Evolutionary conservation across 2,113 vertebrate genomes (phyloP).

Genomic region (Aix galericulata): DNA sequence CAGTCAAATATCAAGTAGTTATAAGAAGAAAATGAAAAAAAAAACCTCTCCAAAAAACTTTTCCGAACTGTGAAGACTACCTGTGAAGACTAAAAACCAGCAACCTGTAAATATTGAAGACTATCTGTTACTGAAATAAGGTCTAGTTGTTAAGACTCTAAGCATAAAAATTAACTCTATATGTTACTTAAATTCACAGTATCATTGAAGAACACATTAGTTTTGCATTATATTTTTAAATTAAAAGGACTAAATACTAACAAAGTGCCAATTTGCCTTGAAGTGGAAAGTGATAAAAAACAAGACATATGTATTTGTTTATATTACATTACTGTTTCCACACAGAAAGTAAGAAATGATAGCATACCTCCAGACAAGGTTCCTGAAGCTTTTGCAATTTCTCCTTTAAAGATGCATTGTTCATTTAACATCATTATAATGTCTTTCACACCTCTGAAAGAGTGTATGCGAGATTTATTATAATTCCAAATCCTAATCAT

Average conservation of each 20-base stretch:
- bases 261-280: neutral
- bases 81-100: neutral
- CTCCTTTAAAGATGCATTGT: constrained; percentile 90
- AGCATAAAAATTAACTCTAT: neutral
- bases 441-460: constrained; percentile 92
- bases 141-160: neutral
- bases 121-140: neutral
- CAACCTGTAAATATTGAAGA: neutral
- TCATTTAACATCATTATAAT: constrained; percentile 87
- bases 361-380: constrained; percentile 89
- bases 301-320: neutral
- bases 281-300: neutral
- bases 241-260: neutral
- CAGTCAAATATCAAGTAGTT: neutral
- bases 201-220: neutral
- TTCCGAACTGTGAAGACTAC: neutral
- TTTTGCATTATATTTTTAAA: neutral
- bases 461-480: constrained; percentile 98
- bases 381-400: constrained; percentile 97
- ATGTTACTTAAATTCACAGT: neutral
- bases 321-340: neutral
- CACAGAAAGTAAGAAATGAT: neutral
- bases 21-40: neutral
- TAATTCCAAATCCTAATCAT: constrained; percentile 99
- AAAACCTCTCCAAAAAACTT: neutral